Conservation (phyloP, 2,797 vertebrate species). For the Microctenopoma lineatum region DNA sequence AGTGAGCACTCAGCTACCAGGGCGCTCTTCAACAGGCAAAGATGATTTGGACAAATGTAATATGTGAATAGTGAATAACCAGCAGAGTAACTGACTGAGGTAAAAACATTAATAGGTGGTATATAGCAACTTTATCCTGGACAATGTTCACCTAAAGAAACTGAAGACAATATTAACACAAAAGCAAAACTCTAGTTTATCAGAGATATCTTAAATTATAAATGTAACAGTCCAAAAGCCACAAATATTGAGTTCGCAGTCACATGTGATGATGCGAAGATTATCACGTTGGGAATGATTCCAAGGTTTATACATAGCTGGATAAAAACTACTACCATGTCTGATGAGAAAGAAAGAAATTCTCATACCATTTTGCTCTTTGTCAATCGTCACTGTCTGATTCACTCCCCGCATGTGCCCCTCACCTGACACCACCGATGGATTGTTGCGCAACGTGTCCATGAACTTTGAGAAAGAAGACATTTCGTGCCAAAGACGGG, state of each 20-base stretch:
- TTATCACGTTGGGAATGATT: no score
- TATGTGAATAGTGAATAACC: conserved; percentile 7
- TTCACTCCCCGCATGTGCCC: neutral
- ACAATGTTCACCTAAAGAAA: neutral
- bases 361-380: neutral
- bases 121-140: neutral
- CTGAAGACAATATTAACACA: no score
- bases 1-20: no score
- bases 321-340: no score
- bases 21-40: conserved; percentile 1
- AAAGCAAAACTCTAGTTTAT: no score
- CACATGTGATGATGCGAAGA: no score
- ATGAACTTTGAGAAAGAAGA: conserved; percentile 88
- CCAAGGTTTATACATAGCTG: no score
- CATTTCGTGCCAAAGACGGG: conserved; percentile 88
- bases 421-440: conserved; percentile 87
- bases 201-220: no score
- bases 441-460: conserved; percentile 88
- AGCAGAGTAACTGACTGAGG: neutral
- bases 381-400: neutral
- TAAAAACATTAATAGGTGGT: neutral
- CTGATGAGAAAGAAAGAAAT: neutral
- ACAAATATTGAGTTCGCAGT: no score
- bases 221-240: no score
- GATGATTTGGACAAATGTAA: conserved; percentile 8